phyloP scores from a whole-genome alignment of 1,140 invertebrate species.

The Meloidogyne exigua region DNA sequence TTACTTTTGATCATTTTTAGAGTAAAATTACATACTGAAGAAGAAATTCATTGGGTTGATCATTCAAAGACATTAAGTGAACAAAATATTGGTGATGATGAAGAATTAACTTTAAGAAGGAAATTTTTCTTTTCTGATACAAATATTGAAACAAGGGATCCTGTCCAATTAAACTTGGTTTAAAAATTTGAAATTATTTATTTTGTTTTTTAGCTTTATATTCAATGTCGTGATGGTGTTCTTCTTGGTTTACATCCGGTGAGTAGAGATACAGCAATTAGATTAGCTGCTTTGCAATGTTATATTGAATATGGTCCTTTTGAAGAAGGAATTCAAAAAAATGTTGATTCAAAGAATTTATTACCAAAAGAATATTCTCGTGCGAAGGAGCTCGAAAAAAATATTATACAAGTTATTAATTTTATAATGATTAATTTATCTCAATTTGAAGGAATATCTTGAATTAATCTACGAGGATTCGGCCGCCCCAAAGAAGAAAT shows the following conservation, averaged over 20 bases:
- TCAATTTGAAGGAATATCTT: constrained; percentile 64
- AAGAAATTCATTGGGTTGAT: constrained; percentile 98
- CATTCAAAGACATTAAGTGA: constrained; percentile 91
- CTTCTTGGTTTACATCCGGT: constrained; percentile 97
- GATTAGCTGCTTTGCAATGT: constrained; percentile 94
- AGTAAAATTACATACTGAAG: constrained; percentile 89
- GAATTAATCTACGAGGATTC: constrained; percentile 74
- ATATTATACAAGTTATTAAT: constrained; percentile 75
- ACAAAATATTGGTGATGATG: constrained; percentile 88
- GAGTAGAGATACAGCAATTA: constrained; percentile 90
- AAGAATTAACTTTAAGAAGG: constrained; percentile 83
- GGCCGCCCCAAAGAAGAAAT: constrained; percentile 83
- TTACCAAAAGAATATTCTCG: constrained; percentile 92
- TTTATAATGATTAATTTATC: neutral
- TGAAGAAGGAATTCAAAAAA: constrained; percentile 86
- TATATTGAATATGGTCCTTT: constrained; percentile 97
- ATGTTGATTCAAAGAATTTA: constrained; percentile 91
- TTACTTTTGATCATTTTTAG: constrained; percentile 29
- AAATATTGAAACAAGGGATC: constrained; percentile 96
- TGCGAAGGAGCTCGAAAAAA: constrained; percentile 93
- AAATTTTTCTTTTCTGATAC: constrained; percentile 99
- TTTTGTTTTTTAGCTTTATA: constrained; percentile 72
- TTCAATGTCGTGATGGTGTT: constrained; percentile 84
- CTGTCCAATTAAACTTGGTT: constrained; percentile 86
- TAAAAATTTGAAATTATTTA: neutral